Base-by-base conservation (phyloP, 2,113 vertebrate species). In the Carassius carassius region DNA sequence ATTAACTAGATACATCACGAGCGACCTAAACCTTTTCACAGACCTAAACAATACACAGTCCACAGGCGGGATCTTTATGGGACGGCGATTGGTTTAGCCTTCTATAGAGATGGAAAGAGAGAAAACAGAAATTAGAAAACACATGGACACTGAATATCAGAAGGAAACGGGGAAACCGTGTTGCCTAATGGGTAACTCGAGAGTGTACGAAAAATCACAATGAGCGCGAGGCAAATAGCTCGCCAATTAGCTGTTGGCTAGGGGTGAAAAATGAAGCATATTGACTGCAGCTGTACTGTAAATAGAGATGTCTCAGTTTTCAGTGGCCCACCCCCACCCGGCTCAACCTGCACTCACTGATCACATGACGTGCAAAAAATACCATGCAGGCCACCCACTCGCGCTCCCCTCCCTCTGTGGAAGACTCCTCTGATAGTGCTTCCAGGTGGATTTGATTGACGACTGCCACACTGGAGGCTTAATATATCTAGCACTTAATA, bases 21-120 rank as follows among this genome's bases (percentile, higher is more conserved):
- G 87, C 87, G 89, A n/a, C n/a, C n/a, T n/a, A n/a, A n/a, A n/a
- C n/a, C n/a, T n/a, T n/a, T n/a, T n/a, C n/a, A n/a, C n/a, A n/a
- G 88, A 74, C 84, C 87, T 83, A 75, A 47, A 82, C 85, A 88
- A 93, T 90, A 90, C 87, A 85, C 67, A 82, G 81, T 86, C 89
- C 88, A 93, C 92, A 94, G 92, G 92, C 91, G 92, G 88, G 3
- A 80, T 60, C 56, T 89, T 92, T 91, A 91, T 83, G 85, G 86
- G 86, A 44, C 32, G 23, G 16, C 13, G 54, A 54, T 17, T 41
- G 65, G 82, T 90, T 92, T 87, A 86, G 89, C 83, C 29, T 90
- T 74, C 81, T 21, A 60, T n/a, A 49, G 75, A 82, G 83, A 86
- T 75, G 21, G 70, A 89, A 51, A 87, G 41, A 49, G 72, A 85